Percentiles rank a stretch among this genome's conserved stretches.
phyloP scores from a whole-genome alignment of 2,888 invertebrate species.

The Chalcosyrphus nemorum region DNA sequence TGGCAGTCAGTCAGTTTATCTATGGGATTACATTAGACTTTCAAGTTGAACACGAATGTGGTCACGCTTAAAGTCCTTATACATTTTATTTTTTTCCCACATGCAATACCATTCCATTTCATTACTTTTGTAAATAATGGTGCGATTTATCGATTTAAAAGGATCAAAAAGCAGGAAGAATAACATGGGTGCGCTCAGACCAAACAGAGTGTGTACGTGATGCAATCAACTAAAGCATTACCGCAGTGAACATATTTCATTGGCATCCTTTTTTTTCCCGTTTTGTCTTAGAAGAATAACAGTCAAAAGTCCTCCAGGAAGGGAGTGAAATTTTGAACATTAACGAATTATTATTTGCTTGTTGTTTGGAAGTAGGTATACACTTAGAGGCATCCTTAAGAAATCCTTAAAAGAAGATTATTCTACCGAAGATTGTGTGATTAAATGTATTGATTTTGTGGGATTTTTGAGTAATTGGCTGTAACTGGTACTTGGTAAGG shows the following conservation, averaged over 20 bases:
- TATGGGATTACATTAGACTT: not conserved
- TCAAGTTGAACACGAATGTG: not conserved
- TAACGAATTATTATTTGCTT: not conserved
- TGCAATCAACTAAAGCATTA: slow-evolving; percentile 17
- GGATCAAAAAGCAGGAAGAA: slow-evolving; percentile 4
- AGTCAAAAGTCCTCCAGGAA: not conserved
- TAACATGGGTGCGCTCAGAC: not conserved
- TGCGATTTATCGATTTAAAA: slow-evolving; percentile 30
- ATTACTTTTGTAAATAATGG: slow-evolving; percentile 39
- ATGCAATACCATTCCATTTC: slow-evolving; percentile 43
- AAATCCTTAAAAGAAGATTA: not conserved
- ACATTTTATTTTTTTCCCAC: not conserved
- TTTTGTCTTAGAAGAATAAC: not conserved
- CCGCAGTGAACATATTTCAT: slow-evolving; percentile 9
- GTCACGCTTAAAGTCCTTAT: not conserved
- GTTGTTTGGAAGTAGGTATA: not conserved
- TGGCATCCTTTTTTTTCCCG: not conserved
- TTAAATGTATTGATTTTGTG: not conserved
- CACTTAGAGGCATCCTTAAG: not conserved
- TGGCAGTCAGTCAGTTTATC: not conserved
- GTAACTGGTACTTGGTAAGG: too few relatives aligned
- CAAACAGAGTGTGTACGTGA: slow-evolving; percentile 13
- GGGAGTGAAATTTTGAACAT: not conserved
- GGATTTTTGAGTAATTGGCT: not conserved
- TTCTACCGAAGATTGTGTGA: not conserved